These are phyloP conservation scores for Brenthis daphne DNA, from an alignment of 2,888 invertebrate genomes.

Conservation along the genomic window DNA sequence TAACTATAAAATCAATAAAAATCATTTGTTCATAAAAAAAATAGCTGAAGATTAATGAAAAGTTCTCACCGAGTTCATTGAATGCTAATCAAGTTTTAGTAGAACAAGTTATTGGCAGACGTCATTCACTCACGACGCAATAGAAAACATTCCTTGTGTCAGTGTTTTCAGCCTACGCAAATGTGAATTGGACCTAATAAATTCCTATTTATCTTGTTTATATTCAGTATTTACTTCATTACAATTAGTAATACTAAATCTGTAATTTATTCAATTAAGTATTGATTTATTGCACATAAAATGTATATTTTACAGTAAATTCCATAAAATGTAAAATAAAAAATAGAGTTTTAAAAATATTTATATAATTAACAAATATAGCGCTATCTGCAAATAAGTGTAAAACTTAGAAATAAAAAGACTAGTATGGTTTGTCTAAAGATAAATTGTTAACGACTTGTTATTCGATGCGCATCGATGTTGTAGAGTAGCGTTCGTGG, in stretches of 20 bases:
- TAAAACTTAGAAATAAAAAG: conserved; percentile 9
- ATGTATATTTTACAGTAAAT: neutral
- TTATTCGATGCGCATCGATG: conserved; percentile 24
- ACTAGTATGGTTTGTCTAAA: conserved; percentile 6
- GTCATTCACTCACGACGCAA: conserved; percentile 18
- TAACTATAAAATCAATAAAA: neutral
- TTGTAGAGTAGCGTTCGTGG: conserved; percentile 26
- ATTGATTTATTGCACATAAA: neutral
- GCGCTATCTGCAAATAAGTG: neutral
- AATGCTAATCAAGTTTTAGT: conserved; percentile 29
- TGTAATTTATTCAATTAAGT: neutral
- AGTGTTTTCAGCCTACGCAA: conserved; percentile 11
- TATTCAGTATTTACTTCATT: conserved; percentile 3
- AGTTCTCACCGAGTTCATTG: conserved; percentile 28
- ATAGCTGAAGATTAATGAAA: neutral
- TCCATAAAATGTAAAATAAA: conserved; percentile 1
- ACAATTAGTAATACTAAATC: neutral
- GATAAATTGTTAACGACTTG: conserved; percentile 15
- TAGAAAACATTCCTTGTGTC: conserved; percentile 11
- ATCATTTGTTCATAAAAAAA: neutral
- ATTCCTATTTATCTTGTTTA: neutral
- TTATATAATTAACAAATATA: neutral
- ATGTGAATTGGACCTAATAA: neutral
- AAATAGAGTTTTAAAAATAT: neutral
- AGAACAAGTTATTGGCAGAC: conserved; percentile 24